These are phyloP conservation scores for Metridium senile DNA, from an alignment of 92 coral and sea anemone genomes.

Conservation along the genomic window DNA sequence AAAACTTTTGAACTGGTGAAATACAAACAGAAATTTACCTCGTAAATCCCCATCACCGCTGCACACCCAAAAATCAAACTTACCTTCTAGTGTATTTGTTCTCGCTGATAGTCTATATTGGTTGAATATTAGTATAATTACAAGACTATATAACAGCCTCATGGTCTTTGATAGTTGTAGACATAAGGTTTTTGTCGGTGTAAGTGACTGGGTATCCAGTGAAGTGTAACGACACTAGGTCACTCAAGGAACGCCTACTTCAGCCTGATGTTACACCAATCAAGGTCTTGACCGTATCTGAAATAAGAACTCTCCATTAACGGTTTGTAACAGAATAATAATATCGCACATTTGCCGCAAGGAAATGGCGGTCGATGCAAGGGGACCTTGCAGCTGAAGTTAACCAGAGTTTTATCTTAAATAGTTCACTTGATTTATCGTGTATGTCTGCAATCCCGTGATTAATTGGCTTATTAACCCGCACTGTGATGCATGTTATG, in stretches of 20 bases:
- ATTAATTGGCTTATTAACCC: neutral
- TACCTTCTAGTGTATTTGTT: constrained; percentile 35
- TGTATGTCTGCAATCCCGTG: neutral
- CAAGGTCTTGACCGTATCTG: constrained; percentile 46
- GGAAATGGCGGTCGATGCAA: constrained; percentile 1
- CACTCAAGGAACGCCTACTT: constrained; percentile 77
- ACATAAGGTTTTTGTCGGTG: constrained; percentile 52
- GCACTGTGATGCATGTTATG: neutral
- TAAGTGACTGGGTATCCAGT: constrained; percentile 55
- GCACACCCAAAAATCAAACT: constrained; percentile 16
- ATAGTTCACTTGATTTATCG: neutral
- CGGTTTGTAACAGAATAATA: neutral
- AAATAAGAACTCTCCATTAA: constrained; percentile 6
- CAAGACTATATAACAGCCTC: constrained; percentile 42
- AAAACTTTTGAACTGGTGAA: constrained; percentile 23
- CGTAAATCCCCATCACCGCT: constrained; percentile 9
- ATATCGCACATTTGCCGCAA: neutral
- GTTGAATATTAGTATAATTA: constrained; percentile 35
- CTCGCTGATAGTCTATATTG: constrained; percentile 31
- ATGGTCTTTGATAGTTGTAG: constrained; percentile 31
- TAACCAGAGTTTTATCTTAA: neutral
- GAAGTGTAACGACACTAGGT: constrained; percentile 60
- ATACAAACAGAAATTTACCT: constrained; percentile 32
- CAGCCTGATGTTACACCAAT: constrained; percentile 55
- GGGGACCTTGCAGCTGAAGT: neutral